These are phyloP conservation scores for Xiphydria camelus DNA, from an alignment of 2,888 invertebrate species.

Conservation along the genomic window DNA sequence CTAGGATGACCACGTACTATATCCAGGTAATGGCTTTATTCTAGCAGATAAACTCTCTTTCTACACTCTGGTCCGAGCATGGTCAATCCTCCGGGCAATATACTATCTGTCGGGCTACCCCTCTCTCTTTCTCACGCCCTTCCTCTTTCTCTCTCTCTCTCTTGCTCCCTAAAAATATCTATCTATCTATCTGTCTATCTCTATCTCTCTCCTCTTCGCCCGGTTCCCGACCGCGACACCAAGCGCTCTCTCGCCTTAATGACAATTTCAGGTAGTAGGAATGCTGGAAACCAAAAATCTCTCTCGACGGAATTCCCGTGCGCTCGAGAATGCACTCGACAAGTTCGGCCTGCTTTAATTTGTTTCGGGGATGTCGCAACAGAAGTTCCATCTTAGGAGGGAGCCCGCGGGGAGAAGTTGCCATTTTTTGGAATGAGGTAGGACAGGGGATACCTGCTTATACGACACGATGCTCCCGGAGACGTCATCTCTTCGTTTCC, in stretches of 20 bases:
- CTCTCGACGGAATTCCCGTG: conserved; percentile 18
- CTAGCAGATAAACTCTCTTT: conserved; percentile 23
- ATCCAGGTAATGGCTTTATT: conserved; percentile 42
- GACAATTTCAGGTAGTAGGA: conserved; percentile 41
- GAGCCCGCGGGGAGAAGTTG: background rate
- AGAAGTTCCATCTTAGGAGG: conserved; percentile 28
- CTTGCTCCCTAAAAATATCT: too few species aligned
- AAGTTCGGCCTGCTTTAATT: conserved; percentile 28
- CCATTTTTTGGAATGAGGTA: background rate
- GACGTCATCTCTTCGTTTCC: too few species aligned
- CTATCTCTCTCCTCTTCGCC: too few species aligned
- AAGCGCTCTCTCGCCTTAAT: conserved; percentile 29
- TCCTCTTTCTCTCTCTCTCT: too few species aligned
- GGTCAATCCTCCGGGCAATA: conserved; percentile 14
- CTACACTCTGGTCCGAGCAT: conserved; percentile 16
- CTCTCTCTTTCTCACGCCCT: conserved; percentile 2
- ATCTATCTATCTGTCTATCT: too few species aligned
- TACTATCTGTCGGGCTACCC: conserved; percentile 8
- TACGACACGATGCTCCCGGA: too few species aligned
- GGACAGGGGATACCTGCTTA: too few species aligned
- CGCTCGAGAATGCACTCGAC: conserved; percentile 23
- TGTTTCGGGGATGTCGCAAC: conserved; percentile 27
- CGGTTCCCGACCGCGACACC: background rate
- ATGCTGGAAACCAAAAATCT: conserved; percentile 32
- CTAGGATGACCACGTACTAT: conserved; percentile 32